Percentiles rank a stretch among this genome's conserved stretches.
Evolutionary conservation across 2,888 invertebrate species (phyloP).

Genomic region (Cremastobaeus sp.): DNA sequence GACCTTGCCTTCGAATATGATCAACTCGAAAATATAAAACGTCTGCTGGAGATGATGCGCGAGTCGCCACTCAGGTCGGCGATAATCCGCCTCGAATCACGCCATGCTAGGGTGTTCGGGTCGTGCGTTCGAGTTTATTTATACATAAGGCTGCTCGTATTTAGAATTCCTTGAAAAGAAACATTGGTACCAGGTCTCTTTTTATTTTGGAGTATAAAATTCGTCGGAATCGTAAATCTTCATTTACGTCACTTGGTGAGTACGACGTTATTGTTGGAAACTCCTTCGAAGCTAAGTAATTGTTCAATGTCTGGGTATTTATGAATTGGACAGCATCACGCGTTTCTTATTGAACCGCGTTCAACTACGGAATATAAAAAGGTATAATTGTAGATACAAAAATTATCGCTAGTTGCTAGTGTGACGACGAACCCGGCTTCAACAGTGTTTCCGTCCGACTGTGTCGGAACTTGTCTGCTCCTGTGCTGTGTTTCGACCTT

Average conservation of each 20-base stretch:
- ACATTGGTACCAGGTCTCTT: conserved; percentile 17
- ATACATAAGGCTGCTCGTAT: conserved; percentile 43
- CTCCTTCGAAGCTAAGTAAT: conserved; percentile 29
- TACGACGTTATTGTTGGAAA: conserved; percentile 33
- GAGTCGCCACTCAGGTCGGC: conserved; percentile 16
- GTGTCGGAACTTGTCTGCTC: conserved; percentile 19
- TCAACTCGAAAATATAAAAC: conserved; percentile 32
- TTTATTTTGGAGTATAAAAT: conserved; percentile 32
- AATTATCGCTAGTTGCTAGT: conserved; percentile 53
- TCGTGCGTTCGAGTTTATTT: conserved; percentile 21
- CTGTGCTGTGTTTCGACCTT: too few species aligned
- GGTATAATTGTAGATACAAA: conserved; percentile 53
- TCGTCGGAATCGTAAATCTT: conserved; percentile 17
- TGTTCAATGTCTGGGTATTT: conserved; percentile 45
- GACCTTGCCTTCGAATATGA: conserved; percentile 11
- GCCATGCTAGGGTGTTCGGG: too few species aligned
- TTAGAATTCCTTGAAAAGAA: conserved; percentile 46
- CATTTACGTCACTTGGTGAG: conserved; percentile 24
- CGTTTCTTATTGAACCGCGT: conserved; percentile 26
- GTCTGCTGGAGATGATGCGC: conserved; percentile 5
- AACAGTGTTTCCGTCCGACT: conserved; percentile 29
- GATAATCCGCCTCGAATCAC: not conserved
- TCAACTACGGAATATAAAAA: conserved; percentile 55
- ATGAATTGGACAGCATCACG: conserved; percentile 43
- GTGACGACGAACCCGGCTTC: conserved; percentile 44